A percentile compares a stretch with the other conserved stretches of the same genome.
These are phyloP conservation scores for Plecotus auritus DNA, from an alignment of 2,113 vertebrate species.

Conservation along the genomic window DNA sequence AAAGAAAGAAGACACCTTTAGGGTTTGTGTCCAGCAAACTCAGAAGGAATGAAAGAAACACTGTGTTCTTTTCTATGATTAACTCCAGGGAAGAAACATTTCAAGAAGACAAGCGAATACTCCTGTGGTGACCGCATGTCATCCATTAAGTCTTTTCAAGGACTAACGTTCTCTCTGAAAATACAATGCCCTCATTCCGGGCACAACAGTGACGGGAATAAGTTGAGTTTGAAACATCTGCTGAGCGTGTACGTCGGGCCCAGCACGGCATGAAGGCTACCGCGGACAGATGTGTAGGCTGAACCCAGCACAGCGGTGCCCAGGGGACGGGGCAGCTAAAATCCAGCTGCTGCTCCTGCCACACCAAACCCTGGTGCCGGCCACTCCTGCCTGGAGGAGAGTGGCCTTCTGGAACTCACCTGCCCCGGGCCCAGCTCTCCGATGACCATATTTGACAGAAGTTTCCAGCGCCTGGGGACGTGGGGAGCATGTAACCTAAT, in stretches of 20 bases:
- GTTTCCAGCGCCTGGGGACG: not conserved
- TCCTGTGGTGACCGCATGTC: not conserved
- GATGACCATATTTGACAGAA: not conserved
- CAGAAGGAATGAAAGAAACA: not conserved
- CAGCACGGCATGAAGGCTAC: too few species aligned
- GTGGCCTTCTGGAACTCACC: too few species aligned
- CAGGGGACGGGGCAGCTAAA: not conserved
- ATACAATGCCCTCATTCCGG: rapidly evolving
- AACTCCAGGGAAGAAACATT: not conserved
- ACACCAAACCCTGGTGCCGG: not conserved
- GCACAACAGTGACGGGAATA: not conserved
- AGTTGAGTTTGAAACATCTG: not conserved
- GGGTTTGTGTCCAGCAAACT: not conserved
- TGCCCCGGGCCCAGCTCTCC: not conserved
- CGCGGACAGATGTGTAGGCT: rapidly evolving
- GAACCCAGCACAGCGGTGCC: too few species aligned
- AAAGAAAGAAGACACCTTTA: not conserved
- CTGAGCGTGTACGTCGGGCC: rapidly evolving
- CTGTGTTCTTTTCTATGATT: not conserved
- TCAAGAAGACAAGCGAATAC: not conserved
- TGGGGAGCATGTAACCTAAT: not conserved
- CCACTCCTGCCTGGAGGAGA: not conserved
- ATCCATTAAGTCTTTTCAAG: not conserved
- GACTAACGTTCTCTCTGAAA: not conserved
- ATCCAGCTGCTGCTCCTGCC: rapidly evolving